These are phyloP conservation scores for Kryptolebias marmoratus DNA, from an alignment of 2,113 vertebrate species.

Conservation along the genomic window DNA sequence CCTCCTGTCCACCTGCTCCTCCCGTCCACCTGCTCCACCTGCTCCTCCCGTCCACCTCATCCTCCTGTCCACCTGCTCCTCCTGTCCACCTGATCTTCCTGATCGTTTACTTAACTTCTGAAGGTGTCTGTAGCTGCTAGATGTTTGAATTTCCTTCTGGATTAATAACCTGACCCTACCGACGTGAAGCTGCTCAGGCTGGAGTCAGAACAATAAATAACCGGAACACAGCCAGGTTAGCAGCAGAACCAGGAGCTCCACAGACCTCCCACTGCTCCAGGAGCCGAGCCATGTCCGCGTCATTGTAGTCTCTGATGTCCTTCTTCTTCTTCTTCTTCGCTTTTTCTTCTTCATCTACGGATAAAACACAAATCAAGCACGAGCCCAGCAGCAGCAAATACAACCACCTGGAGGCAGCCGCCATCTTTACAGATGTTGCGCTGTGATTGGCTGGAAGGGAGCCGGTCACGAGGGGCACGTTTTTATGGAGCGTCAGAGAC, in stretches of 20 bases:
- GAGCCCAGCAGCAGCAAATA: constrained; percentile 68
- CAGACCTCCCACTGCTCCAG: constrained; percentile 96
- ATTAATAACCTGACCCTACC: no score
- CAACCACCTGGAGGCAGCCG: constrained; percentile 56
- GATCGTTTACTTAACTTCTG: no score
- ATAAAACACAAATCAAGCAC: constrained; percentile 38
- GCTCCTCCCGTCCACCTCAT: no score
- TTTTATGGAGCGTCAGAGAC: constrained; percentile 12
- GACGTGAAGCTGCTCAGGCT: no score
- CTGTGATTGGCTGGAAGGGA: constrained; percentile 63
- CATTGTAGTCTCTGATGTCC: constrained; percentile 96
- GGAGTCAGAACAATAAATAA: no score
- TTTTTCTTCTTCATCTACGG: constrained; percentile 59
- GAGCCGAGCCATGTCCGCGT: constrained; percentile 95
- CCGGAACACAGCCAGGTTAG: not conserved
- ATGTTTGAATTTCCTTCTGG: no score
- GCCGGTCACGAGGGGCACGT: constrained; percentile 50
- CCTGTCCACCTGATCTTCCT: no score
- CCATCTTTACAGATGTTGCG: constrained; percentile 75
- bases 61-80: no score
- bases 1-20: no score
- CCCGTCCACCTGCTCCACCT: no score
- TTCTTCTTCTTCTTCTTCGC: constrained; percentile 84
- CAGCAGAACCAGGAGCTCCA: not conserved
- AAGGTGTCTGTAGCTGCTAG: no score